Percentiles rank a stretch among this genome's conserved stretches.
Conservation (phyloP, 2,797 vertebrate genomes). For the Myripristis jacobus region DNA sequence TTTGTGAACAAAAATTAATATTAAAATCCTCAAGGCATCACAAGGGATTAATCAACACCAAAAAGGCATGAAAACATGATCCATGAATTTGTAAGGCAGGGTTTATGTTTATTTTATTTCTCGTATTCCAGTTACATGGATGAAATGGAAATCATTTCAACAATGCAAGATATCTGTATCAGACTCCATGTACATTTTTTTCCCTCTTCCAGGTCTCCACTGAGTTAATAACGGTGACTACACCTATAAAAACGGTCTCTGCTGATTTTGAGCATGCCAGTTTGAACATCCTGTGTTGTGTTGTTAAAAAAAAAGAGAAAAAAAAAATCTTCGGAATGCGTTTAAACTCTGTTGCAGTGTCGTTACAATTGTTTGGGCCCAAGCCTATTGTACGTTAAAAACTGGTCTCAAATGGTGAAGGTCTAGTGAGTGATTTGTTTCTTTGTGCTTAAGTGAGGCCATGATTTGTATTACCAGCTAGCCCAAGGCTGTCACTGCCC, state of each 20-base stretch:
- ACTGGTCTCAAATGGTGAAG: slow-evolving; percentile 81
- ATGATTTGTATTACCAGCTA: slow-evolving; percentile 80
- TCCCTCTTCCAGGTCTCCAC: slow-evolving; percentile 47
- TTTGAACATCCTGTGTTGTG: slow-evolving; percentile 87
- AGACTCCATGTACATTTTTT: slow-evolving; percentile 42
- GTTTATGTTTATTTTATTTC: slow-evolving; percentile 51
- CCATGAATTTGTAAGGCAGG: slow-evolving; percentile 48
- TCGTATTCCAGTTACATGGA: slow-evolving; percentile 44
- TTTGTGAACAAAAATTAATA: slow-evolving; percentile 61
- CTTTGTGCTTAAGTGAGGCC: slow-evolving; percentile 83
- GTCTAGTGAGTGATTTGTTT: slow-evolving; percentile 84
- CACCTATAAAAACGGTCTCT: slow-evolving; percentile 71
- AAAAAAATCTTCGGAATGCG: slow-evolving; percentile 82
- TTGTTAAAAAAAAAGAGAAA: slow-evolving; percentile 73
- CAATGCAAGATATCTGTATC: slow-evolving; percentile 51
- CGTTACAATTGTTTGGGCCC: slow-evolving; percentile 81
- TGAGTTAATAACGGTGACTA: slow-evolving; percentile 54
- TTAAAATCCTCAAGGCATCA: slow-evolving; percentile 58
- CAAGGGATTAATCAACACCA: slow-evolving; percentile 67
- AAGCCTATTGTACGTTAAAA: slow-evolving; percentile 78
- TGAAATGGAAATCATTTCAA: slow-evolving; percentile 54
- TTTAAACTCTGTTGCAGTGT: slow-evolving; percentile 85
- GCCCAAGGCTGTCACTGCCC: slow-evolving; percentile 81
- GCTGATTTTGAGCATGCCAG: slow-evolving; percentile 86
- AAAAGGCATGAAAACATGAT: slow-evolving; percentile 67